Percentiles rank a stretch among this genome's conserved stretches.
Conservation (phyloP, 2,113 vertebrate species). For the Gallinago paraguaiae region DNA sequence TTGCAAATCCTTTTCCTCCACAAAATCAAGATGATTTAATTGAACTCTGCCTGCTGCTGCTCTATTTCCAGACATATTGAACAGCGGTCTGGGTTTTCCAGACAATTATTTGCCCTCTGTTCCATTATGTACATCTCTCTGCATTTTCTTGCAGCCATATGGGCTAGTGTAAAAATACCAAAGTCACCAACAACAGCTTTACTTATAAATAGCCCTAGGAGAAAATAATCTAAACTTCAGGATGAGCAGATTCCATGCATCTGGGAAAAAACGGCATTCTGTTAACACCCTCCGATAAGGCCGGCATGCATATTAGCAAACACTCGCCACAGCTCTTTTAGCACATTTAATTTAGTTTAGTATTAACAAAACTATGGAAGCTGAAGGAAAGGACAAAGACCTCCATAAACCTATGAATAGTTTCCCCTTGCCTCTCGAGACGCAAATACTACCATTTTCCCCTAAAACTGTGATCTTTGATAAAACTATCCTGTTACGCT, state of each 20-base stretch:
- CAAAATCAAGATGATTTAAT: conserved; percentile 6
- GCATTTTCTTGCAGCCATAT: background rate
- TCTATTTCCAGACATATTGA: conserved; percentile 33
- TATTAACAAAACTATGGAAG: background rate
- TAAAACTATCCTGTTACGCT: conserved; percentile 51
- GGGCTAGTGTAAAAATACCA: conserved; percentile 1
- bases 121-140: conserved; percentile 9
- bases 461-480: conserved; percentile 25
- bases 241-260: conserved; percentile 48
- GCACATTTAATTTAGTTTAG: conserved; percentile 45
- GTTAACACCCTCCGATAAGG: conserved; percentile 33
- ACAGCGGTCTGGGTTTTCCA: conserved; percentile 27
- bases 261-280: conserved; percentile 10
- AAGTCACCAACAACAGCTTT: conserved; percentile 27
- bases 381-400: background rate
- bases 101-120: conserved; percentile 28
- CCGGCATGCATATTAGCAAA: conserved; percentile 4
- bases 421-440: background rate
- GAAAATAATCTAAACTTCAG: conserved; percentile 49
- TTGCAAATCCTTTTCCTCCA: conserved; percentile 40
- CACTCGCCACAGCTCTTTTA: background rate
- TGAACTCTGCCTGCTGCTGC: conserved; percentile 2
- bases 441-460: conserved; percentile 10
- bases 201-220: conserved; percentile 39
- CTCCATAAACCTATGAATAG: background rate